A percentile compares a stretch with the other conserved stretches of the same genome.
phyloP scores from a whole-genome alignment of 2,113 vertebrate species.

The Cheilinus undulatus region DNA sequence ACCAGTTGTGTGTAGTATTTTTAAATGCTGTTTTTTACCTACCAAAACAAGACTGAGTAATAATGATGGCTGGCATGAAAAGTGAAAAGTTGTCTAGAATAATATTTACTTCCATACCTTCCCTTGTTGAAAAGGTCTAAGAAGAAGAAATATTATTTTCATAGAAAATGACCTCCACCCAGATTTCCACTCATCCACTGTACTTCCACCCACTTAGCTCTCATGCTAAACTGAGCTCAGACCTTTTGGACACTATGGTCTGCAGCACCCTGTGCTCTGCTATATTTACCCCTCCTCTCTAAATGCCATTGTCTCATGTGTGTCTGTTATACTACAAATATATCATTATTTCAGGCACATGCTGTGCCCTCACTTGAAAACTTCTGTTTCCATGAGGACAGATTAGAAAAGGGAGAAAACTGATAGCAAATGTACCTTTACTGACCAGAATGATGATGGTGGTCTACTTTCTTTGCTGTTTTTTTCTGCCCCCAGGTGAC shows the following conservation, averaged over 20 bases:
- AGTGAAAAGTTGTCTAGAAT: too few species aligned
- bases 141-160: not conserved
- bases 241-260: constrained; percentile 10
- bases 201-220: constrained; percentile 7
- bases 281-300: constrained; percentile 56
- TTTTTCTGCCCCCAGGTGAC: not conserved
- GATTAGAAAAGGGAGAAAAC: not conserved
- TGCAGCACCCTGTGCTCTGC: constrained; percentile 23
- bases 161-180: not conserved
- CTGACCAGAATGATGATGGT: not conserved
- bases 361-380: constrained; percentile 50
- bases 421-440: too few species aligned
- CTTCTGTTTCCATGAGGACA: not conserved
- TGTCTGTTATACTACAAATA: constrained; percentile 44
- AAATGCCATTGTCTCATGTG: constrained; percentile 34
- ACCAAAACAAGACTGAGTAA: not conserved
- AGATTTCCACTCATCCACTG: not conserved
- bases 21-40: too few species aligned
- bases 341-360: constrained; percentile 48
- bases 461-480: not conserved
- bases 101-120: too few species aligned
- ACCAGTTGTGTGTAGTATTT: too few species aligned
- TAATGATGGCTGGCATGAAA: too few species aligned
- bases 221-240: constrained; percentile 24
- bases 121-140: not conserved